Evolutionary conservation across 37 sponge, comb jelly and placozoan species (phyloP).

Genomic region (Haliclona indistincta): DNA sequence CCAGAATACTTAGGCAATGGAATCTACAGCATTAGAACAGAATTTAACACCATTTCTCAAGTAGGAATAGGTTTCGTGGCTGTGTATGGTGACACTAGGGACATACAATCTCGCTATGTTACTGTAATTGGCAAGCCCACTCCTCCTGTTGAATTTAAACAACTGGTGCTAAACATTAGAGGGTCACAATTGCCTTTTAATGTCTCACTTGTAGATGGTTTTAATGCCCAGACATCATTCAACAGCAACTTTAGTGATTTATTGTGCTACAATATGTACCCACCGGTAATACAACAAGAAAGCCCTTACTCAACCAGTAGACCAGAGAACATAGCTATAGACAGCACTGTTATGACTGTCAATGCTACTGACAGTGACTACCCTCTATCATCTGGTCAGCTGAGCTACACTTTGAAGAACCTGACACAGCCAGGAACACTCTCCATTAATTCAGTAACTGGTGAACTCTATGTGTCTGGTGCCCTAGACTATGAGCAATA

Average conservation of each 20-base stretch:
- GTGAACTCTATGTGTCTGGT: constrained; percentile 25
- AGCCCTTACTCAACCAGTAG: too few relatives aligned
- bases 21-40: constrained; percentile 36
- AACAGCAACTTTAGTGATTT: constrained; percentile 45
- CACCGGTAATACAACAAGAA: constrained; percentile 30
- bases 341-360: constrained; percentile 6
- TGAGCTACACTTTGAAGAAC: constrained; percentile 23
- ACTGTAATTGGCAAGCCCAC: constrained; percentile 39
- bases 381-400: constrained; percentile 39
- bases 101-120: not conserved
- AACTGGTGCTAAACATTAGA: constrained; percentile 6
- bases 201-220: constrained; percentile 11
- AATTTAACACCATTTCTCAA: constrained; percentile 23
- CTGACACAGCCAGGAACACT: constrained; percentile 28
- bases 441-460: constrained; percentile 45
- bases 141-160: not conserved
- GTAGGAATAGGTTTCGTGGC: constrained; percentile 51
- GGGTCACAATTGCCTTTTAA: not conserved
- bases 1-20: constrained; percentile 54
- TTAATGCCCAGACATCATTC: constrained; percentile 45
- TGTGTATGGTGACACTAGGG: constrained; percentile 11
- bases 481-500: constrained; percentile 62
- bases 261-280: constrained; percentile 49
- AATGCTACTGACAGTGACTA: constrained; percentile 55
- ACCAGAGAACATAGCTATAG: constrained; percentile 34